phyloP scores from a whole-genome alignment of 2,113 vertebrate genomes.

The Scophthalmus maximus region DNA sequence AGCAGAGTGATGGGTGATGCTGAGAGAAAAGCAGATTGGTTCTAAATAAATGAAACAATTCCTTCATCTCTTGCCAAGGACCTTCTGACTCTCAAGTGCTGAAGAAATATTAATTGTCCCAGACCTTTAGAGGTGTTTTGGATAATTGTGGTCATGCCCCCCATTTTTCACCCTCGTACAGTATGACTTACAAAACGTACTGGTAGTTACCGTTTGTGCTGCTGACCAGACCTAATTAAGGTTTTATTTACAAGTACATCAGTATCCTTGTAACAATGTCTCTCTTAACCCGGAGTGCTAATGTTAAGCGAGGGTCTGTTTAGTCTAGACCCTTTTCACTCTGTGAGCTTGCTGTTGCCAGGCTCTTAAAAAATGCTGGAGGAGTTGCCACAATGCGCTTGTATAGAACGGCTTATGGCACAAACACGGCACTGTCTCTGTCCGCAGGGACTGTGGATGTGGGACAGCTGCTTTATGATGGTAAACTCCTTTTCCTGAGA shows the following conservation, averaged over 20 bases:
- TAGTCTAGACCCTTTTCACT: constrained; percentile 72
- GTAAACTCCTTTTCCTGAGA: constrained; percentile 74
- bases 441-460: constrained; percentile 60
- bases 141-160: constrained; percentile 22
- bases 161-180: constrained; percentile 1
- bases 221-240: constrained; percentile 51
- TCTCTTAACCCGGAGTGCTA: constrained; percentile 52
- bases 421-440: constrained; percentile 71
- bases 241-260: constrained; percentile 53
- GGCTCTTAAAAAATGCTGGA: constrained; percentile 68
- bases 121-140: constrained; percentile 1
- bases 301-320: constrained; percentile 65
- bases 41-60: constrained; percentile 60
- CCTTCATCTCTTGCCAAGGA: constrained; percentile 42
- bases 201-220: constrained; percentile 37
- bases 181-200: constrained; percentile 8
- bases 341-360: constrained; percentile 64
- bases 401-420: constrained; percentile 73
- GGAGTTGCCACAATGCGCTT: constrained; percentile 68
- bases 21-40: constrained; percentile 56
- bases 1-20: constrained; percentile 62
- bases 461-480: constrained; percentile 80
- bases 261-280: constrained; percentile 55
- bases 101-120: constrained; percentile 28
- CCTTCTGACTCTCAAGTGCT: constrained; percentile 13